Evolutionary conservation across 2,113 vertebrate species (phyloP), one percentile per base, ranked within the genome.

Genomic region (Esox niger): DNA sequence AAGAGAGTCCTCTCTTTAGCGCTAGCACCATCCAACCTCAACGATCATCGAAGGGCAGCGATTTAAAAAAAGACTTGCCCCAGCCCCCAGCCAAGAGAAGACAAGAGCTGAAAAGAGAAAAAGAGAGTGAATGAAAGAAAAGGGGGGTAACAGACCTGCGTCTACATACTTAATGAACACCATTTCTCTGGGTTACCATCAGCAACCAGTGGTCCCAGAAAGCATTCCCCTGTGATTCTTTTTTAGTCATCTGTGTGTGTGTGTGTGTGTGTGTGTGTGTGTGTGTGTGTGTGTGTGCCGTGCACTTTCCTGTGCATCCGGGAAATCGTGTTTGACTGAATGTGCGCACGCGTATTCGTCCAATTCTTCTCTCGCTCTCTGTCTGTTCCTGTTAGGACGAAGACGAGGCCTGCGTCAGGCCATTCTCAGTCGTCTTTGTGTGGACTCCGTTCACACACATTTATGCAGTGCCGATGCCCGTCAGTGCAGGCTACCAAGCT

Each of bases 111-210:
- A 32, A 33, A n/a, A 63, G 46, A 11, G 54, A 71, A 67, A 69
- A 60, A 33, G 29, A 64, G 46, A 70, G 33, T 68, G 64, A 38
- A 68, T 62, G 70, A 56, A 43, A 29, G 69, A 66, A 43, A 23
- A 31, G 52, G 65, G 71, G 52, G 72, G 68, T 29, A 75, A 58
- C 25, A 33, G 66, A 29, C 71, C 73, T 71, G 74, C 69, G 82
- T 78, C 73, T 59, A 76, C 74, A 77, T 74, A 75, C 71, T 79
- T 82, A 86, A 85, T 84, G 81, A 89, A 69, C 70, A 69, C 79
- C 63, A 56, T 76, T 82, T 79, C 71, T 15, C 38, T 43, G 38
- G 64, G 82, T 87, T 77, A 77, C 84, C 82, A 70, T 21, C 54
- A 49, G 76, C 76, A 85, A 86, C 77, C 79, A 38, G 64, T 54